Conservation (phyloP, 2,888 invertebrate genomes). For the Zaprionus bogoriensis region DNA sequence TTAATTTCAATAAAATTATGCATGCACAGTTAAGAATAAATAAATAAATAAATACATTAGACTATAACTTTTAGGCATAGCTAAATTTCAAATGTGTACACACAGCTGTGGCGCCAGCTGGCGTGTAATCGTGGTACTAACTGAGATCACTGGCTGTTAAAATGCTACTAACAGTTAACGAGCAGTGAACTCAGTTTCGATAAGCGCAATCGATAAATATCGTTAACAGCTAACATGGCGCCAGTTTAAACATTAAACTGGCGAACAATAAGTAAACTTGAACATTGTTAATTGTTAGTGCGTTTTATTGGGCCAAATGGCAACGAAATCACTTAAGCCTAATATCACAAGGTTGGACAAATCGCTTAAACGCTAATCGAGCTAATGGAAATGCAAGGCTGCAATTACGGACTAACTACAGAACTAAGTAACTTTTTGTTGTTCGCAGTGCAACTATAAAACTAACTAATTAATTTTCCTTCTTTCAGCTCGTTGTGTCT, state of each 20-base stretch:
- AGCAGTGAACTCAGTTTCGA: background rate
- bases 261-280: background rate
- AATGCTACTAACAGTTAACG: background rate
- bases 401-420: slow-evolving; percentile 14
- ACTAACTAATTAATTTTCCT: background rate
- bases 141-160: no score
- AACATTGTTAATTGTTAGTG: slow-evolving; percentile 8
- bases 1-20: no score
- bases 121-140: no score
- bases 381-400: slow-evolving; percentile 33
- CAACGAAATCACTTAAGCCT: slow-evolving; percentile 39
- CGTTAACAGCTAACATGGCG: no score
- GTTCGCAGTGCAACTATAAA: slow-evolving; percentile 1
- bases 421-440: no score
- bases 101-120: slow-evolving; percentile 26
- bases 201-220: background rate
- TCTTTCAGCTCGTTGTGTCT: slow-evolving; percentile 18
- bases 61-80: no score
- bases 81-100: no score
- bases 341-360: slow-evolving; percentile 45
- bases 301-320: slow-evolving; percentile 40
- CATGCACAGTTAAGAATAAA: no score
- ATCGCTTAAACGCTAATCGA: slow-evolving; percentile 22
- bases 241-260: no score
- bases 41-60: no score